Conservation (phyloP, 2,797 vertebrate species). For the Lithobates pipiens region DNA sequence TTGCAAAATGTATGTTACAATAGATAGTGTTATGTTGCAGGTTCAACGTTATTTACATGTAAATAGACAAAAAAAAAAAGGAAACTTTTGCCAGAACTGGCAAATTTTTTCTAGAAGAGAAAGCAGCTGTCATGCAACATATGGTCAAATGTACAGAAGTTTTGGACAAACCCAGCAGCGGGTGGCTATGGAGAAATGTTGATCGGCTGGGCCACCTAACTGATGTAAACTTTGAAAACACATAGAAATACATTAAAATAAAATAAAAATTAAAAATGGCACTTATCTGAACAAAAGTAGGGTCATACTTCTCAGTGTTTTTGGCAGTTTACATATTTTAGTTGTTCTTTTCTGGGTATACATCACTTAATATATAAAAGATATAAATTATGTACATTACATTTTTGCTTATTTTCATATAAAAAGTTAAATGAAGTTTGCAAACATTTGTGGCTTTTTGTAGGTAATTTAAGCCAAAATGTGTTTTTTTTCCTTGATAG, state of each 20-base stretch:
- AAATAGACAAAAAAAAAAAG: slow-evolving; percentile 87
- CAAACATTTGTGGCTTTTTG: slow-evolving; percentile 99
- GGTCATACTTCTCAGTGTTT: slow-evolving; percentile 83
- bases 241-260: slow-evolving; percentile 66
- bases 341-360: slow-evolving; percentile 88
- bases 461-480: slow-evolving; percentile 99
- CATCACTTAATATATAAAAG: slow-evolving; percentile 95
- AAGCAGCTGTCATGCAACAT: slow-evolving; percentile 98
- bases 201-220: slow-evolving; percentile 68
- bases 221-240: slow-evolving; percentile 69
- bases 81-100: slow-evolving; percentile 87
- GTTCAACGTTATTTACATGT: slow-evolving; percentile 99
- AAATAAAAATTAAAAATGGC: slow-evolving; percentile 76
- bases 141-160: slow-evolving; percentile 95
- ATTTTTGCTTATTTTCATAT: slow-evolving; percentile 99
- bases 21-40: slow-evolving; percentile 99
- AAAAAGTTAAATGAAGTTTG: slow-evolving; percentile 94
- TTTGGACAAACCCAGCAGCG: slow-evolving; percentile 83
- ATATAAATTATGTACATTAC: slow-evolving; percentile 95
- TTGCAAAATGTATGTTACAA: slow-evolving; percentile 98
- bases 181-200: slow-evolving; percentile 72
- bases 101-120: slow-evolving; percentile 93
- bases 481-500: slow-evolving; percentile 89
- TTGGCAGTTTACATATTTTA: slow-evolving; percentile 86
- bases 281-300: slow-evolving; percentile 75